Percentiles rank a stretch among this genome's conserved stretches.
phyloP scores from a whole-genome alignment of 2,888 invertebrate genomes.

The Dynastes hyllus region DNA sequence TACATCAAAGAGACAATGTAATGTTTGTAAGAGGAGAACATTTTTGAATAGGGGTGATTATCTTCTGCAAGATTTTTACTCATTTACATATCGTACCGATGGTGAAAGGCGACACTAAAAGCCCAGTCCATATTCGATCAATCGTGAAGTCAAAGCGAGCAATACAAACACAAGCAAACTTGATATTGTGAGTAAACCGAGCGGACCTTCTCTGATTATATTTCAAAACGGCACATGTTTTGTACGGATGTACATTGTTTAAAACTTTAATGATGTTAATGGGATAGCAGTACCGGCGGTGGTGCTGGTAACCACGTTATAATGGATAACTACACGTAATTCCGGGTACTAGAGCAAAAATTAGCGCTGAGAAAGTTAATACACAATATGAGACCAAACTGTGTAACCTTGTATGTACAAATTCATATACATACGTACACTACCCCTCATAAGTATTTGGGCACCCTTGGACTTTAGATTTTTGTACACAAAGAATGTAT shows the following conservation, averaged over 20 bases:
- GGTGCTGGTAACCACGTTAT: constrained; percentile 10
- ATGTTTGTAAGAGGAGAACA: neutral
- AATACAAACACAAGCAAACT: constrained; percentile 32
- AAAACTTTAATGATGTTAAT: constrained; percentile 7
- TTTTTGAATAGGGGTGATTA: neutral
- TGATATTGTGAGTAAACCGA: constrained; percentile 41
- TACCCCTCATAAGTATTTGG: too few species aligned
- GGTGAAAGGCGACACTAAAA: constrained; percentile 17
- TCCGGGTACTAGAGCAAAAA: constrained; percentile 68
- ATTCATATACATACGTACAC: neutral
- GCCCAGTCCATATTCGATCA: constrained; percentile 37
- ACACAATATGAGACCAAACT: constrained; percentile 66
- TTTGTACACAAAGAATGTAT: too few species aligned
- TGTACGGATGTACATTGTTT: constrained; percentile 30
- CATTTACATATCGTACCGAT: constrained; percentile 25
- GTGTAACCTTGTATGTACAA: neutral
- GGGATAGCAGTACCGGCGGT: neutral
- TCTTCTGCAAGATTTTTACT: neutral
- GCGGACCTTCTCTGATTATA: constrained; percentile 39
- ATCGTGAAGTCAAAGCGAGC: constrained; percentile 24
- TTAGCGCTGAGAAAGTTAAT: constrained; percentile 70
- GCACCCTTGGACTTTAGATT: too few species aligned
- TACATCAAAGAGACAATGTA: neutral
- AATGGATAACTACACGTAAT: constrained; percentile 61
- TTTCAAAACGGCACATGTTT: constrained; percentile 39